Evolutionary conservation across 2,797 vertebrate genomes (phyloP).

Genomic region (Discoglossus pictus): DNA sequence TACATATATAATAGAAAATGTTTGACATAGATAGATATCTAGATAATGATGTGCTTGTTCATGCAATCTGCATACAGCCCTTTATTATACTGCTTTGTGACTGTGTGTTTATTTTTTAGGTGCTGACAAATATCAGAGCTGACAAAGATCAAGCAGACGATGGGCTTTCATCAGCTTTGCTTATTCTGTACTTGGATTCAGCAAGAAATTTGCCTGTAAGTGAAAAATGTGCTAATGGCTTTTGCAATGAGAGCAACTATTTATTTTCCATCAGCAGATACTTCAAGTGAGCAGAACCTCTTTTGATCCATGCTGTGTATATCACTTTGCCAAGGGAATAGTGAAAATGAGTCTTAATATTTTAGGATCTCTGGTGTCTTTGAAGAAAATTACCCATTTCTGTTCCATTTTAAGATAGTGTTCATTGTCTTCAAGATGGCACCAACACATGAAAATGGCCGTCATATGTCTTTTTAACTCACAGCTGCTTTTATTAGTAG

Average conservation of each 20-base stretch:
- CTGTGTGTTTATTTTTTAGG: conserved; percentile 65
- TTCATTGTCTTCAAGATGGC: no score
- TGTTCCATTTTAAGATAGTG: no score
- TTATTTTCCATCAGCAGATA: conserved; percentile 48
- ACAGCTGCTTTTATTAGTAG: background rate
- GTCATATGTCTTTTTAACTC: background rate
- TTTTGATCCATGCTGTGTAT: conserved; percentile 1
- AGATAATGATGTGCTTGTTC: no score
- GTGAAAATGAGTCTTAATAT: no score
- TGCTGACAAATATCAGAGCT: conserved; percentile 80
- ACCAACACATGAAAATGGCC: no score
- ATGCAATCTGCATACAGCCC: no score
- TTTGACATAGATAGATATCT: no score
- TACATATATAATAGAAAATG: no score
- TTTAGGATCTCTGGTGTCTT: no score
- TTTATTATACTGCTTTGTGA: no score
- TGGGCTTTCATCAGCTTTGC: conserved; percentile 88
- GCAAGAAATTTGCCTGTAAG: conserved; percentile 93
- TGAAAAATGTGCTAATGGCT: conserved; percentile 39
- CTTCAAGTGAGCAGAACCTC: conserved; percentile 55
- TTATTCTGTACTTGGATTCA: conserved; percentile 92
- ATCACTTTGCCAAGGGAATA: no score
- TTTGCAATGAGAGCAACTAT: background rate
- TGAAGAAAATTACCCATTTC: no score
- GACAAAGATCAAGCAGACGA: conserved; percentile 83